These are phyloP conservation scores for Tragelaphus buxtoni DNA, from an alignment of 2,113 vertebrate species.

Conservation along the genomic window DNA sequence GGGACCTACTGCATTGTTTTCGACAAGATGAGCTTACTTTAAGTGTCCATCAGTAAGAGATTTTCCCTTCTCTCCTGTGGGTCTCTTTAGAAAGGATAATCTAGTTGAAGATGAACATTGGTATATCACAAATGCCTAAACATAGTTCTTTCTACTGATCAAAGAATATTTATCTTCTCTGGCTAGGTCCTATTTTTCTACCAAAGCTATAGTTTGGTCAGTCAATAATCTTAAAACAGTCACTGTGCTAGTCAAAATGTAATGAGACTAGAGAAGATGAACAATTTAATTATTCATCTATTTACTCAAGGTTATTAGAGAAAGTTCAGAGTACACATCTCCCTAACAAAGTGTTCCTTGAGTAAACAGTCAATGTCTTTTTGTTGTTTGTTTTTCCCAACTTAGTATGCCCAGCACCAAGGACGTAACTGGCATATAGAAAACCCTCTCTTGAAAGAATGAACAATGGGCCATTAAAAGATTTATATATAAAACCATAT, in stretches of 20 bases:
- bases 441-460: background rate
- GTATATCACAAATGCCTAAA: background rate
- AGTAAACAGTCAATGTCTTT: background rate
- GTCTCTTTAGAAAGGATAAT: background rate
- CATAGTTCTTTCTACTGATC: background rate
- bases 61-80: background rate
- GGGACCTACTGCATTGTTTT: background rate
- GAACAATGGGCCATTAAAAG: background rate
- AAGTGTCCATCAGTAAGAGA: background rate
- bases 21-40: background rate
- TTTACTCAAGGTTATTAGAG: background rate
- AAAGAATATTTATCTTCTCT: background rate
- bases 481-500: background rate
- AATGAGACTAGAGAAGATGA: background rate
- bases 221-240: background rate
- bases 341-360: background rate
- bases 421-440: background rate
- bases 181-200: background rate
- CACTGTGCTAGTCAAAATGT: background rate
- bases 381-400: background rate
- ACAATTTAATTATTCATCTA: background rate
- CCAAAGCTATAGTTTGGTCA: background rate
- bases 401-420: background rate
- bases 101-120: background rate
- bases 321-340: background rate